A percentile compares a stretch with the other conserved stretches of the same genome.
phyloP scores from a whole-genome alignment of 2,797 vertebrate species.

The Eptatretus atami region DNA sequence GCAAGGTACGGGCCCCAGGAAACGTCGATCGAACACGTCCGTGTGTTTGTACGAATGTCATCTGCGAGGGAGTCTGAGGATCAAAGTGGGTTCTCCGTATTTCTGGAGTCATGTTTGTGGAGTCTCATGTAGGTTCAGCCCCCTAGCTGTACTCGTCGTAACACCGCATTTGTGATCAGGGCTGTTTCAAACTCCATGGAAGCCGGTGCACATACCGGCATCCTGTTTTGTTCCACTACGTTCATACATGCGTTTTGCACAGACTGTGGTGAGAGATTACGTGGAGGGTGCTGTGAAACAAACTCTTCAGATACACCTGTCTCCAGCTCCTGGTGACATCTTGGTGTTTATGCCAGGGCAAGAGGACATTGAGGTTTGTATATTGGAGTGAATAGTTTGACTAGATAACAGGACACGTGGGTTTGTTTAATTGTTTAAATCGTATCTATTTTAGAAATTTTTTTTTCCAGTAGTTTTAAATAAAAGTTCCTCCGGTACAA shows the following conservation, averaged over 20 bases:
- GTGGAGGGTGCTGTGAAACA: constrained; percentile 94
- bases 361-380: constrained; percentile 1
- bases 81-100: not conserved
- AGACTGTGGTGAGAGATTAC: constrained; percentile 34
- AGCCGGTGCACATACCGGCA: not conserved
- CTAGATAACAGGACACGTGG: too few species aligned
- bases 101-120: not conserved
- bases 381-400: too few species aligned
- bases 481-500: too few species aligned
- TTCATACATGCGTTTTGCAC: not conserved
- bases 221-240: too few species aligned
- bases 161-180: not conserved
- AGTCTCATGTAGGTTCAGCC: not conserved
- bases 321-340: constrained; percentile 16
- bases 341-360: not conserved
- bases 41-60: not conserved
- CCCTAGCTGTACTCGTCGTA: not conserved
- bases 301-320: constrained; percentile 77
- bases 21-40: not conserved
- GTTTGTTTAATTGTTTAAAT: too few species aligned
- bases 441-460: too few species aligned
- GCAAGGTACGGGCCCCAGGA: constrained; percentile 30
- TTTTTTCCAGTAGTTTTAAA: too few species aligned
- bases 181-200: not conserved
- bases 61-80: not conserved